Evolutionary conservation across 1,140 invertebrate genomes (phyloP).

Genomic region (Nomia melanderi): DNA sequence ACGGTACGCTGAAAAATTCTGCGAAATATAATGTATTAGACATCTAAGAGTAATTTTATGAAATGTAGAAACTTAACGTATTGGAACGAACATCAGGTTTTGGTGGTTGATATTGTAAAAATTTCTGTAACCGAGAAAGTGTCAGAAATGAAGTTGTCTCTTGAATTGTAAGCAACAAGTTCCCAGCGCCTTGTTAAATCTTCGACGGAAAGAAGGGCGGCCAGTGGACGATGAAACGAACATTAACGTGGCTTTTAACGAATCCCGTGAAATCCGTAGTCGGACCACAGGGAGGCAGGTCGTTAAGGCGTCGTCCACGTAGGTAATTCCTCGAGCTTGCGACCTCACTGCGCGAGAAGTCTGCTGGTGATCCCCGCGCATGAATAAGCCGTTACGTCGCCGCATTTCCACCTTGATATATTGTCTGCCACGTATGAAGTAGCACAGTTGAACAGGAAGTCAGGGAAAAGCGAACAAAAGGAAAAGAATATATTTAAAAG

Average conservation of each 20-base stretch:
- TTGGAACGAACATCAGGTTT: no score
- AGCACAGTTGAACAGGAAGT: conserved; percentile 40
- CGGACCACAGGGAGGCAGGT: conserved; percentile 59
- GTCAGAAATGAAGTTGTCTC: background rate
- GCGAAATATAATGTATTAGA: no score
- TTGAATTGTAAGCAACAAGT: conserved; percentile 52
- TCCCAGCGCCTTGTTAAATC: conserved; percentile 27
- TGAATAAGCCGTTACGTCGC: conserved; percentile 76
- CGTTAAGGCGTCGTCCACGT: conserved; percentile 68
- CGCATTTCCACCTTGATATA: conserved; percentile 75
- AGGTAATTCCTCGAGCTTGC: conserved; percentile 63
- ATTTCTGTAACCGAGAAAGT: no score
- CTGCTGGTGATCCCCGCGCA: conserved; percentile 68
- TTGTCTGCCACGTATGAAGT: conserved; percentile 51
- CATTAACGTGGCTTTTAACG: conserved; percentile 60
- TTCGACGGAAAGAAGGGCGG: conserved; percentile 21
- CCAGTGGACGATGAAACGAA: conserved; percentile 26
- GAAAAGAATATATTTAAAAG: no score
- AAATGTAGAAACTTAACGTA: no score
- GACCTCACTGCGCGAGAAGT: conserved; percentile 21
- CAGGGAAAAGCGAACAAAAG: background rate
- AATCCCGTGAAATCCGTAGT: conserved; percentile 59
- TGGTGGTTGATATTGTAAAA: no score
- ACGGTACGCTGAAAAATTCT: no score
- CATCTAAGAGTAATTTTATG: no score